Percentiles rank a stretch among this genome's conserved stretches.
These are phyloP conservation scores for Aspidiotus destructor DNA, from an alignment of 2,888 invertebrate species.

Conservation along the genomic window DNA sequence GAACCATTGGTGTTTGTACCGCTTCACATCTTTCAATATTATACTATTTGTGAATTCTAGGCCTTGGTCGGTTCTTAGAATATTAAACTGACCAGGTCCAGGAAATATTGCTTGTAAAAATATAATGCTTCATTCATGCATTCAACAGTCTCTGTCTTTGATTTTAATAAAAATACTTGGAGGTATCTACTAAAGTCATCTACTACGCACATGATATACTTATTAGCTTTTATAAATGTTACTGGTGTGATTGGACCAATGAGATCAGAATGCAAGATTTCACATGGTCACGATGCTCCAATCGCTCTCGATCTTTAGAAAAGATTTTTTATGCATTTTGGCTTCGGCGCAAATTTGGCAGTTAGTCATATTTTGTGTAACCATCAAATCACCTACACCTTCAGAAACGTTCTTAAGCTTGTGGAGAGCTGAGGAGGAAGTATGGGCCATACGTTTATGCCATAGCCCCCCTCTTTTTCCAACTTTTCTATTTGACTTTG, in stretches of 20 bases:
- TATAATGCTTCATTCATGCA: neutral
- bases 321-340: neutral
- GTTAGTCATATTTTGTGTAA: neutral
- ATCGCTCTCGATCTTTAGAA: neutral
- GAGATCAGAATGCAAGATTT: neutral
- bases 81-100: constrained; percentile 8
- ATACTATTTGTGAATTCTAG: neutral
- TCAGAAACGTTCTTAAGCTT: neutral
- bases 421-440: neutral
- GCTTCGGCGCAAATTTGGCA: neutral
- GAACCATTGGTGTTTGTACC: constrained; percentile 1
- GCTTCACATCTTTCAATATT: too few relatives aligned
- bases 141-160: neutral
- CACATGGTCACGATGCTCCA: neutral
- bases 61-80: neutral
- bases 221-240: neutral
- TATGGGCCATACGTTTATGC: constrained; percentile 1
- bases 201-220: neutral
- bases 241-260: neutral
- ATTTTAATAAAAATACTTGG: neutral
- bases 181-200: constrained; percentile 1
- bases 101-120: constrained; percentile 4
- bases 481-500: neutral
- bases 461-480: constrained; percentile 4
- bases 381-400: neutral